These are phyloP conservation scores for Cuniculus paca DNA, from an alignment of 2,797 vertebrate species.

Conservation along the genomic window DNA sequence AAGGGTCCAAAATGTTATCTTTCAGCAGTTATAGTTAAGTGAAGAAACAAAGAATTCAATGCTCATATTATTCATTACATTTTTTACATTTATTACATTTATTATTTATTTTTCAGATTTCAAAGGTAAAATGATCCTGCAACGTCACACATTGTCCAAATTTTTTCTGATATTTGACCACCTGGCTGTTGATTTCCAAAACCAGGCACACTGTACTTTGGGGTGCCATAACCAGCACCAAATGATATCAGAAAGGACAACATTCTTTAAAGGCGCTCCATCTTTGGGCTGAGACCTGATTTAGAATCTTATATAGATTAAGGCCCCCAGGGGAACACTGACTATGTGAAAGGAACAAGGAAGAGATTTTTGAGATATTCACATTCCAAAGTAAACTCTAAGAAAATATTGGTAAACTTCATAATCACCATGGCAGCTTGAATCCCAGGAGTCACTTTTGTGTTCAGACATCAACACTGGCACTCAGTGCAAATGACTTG, in stretches of 20 bases:
- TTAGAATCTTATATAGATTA: not conserved
- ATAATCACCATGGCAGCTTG: not conserved
- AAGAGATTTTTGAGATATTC: not conserved
- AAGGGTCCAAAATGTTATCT: not conserved
- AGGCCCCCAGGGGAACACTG: not conserved
- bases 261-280: not conserved
- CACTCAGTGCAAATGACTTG: not conserved
- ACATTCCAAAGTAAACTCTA: not conserved
- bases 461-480: not conserved
- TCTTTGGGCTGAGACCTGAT: not conserved
- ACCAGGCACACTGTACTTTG: not conserved
- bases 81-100: too few species aligned
- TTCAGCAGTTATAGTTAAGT: not conserved
- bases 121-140: not conserved
- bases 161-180: not conserved
- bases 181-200: not conserved
- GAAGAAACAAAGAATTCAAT: not conserved
- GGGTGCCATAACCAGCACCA: not conserved
- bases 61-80: not conserved
- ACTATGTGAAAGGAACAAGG: not conserved
- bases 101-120: not conserved
- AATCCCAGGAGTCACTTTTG: not conserved
- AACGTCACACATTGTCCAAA: not conserved
- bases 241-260: not conserved
- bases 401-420: not conserved